Conservation (phyloP, 2,113 vertebrate species). For the Opisthocomus hoazin region DNA sequence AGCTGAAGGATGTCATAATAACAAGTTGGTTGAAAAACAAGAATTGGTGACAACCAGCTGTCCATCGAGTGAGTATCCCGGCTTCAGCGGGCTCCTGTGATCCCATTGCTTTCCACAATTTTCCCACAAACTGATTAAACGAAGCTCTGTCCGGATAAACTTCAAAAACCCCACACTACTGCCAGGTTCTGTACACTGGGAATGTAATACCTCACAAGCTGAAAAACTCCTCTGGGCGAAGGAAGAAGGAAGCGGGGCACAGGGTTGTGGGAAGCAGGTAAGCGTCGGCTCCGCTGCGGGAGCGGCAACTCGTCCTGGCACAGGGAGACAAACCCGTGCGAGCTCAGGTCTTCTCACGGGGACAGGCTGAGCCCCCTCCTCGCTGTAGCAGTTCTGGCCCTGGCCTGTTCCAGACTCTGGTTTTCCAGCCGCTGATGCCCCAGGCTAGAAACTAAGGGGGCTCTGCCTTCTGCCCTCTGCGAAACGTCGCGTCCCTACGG, state of each 20-base stretch:
- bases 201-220: background rate
- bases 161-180: background rate
- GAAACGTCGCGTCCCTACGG: accelerated
- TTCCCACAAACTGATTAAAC: background rate
- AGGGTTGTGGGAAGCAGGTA: background rate
- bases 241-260: background rate
- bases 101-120: background rate
- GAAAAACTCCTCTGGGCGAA: background rate
- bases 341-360: accelerated
- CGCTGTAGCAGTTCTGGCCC: background rate
- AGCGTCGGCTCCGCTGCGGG: background rate
- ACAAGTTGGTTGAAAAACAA: background rate
- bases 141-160: background rate
- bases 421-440: accelerated
- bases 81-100: background rate
- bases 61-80: background rate
- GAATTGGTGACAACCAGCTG: background rate
- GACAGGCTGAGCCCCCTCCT: background rate
- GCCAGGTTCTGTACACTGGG: background rate
- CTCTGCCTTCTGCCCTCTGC: background rate
- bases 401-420: background rate
- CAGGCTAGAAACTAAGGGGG: background rate
- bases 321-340: background rate
- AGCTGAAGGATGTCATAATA: background rate
- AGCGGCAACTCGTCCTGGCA: accelerated